phyloP scores from a whole-genome alignment of 2,888 invertebrate genomes.

The Siphlonurus alternatus region DNA sequence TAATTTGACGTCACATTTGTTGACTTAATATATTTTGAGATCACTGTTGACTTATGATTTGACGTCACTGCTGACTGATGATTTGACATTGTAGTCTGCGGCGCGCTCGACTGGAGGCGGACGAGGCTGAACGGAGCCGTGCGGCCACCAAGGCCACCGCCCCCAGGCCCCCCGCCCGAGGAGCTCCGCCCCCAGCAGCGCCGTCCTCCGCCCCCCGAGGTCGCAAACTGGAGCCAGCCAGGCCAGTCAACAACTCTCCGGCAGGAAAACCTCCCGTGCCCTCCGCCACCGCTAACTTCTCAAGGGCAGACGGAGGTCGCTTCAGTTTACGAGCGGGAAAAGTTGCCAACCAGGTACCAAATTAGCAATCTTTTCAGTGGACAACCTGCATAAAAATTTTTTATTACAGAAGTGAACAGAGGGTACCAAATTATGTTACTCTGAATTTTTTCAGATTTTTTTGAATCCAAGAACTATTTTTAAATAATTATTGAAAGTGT shows the following conservation, averaged over 20 bases:
- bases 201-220: constrained; percentile 10
- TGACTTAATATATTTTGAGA: too few species aligned
- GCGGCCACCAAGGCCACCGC: constrained; percentile 18
- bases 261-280: constrained; percentile 5
- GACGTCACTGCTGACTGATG: too few species aligned
- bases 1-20: too few species aligned
- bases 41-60: too few species aligned
- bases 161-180: constrained; percentile 15
- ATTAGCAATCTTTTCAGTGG: too few species aligned
- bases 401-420: too few species aligned
- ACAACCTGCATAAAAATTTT: too few species aligned
- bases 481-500: too few species aligned
- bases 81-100: constrained; percentile 40
- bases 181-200: constrained; percentile 9
- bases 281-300: constrained; percentile 21
- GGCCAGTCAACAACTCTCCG: constrained; percentile 13
- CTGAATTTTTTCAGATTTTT: too few species aligned
- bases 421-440: too few species aligned
- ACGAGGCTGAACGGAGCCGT: constrained; percentile 25
- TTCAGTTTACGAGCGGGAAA: constrained; percentile 37
- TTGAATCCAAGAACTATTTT: too few species aligned
- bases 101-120: constrained; percentile 36
- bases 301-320: constrained; percentile 43
- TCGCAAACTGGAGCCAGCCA: constrained; percentile 13
- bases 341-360: constrained; percentile 9